Evolutionary conservation across 2,888 invertebrate species (phyloP), one percentile per base, ranked within the genome.

Genomic region (Drosophila macrospina): DNA sequence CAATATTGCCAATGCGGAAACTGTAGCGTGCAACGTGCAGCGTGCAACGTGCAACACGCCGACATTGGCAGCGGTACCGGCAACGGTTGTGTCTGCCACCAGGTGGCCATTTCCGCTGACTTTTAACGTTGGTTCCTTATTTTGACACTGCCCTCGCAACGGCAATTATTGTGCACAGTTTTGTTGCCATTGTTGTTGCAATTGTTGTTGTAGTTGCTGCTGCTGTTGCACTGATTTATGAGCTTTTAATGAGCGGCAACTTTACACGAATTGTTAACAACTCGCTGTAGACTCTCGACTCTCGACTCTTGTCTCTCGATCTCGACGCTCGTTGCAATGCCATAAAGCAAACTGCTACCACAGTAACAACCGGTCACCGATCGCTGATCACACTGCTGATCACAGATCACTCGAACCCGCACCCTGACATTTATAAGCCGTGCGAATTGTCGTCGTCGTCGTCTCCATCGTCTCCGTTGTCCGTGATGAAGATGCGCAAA

Each of bases 201-300:
- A 20, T 20, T 20, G 50, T 56, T 59, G 51, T 24, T 62, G 66
- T 26, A 48, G 48, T 44, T 24, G 69, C 39, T 41, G 63, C 30
- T 51, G 57, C 42, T 59, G 51, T 36, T 67, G 45, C 74, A 63
- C 76, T 87, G 86, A 87, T 87, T 89, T 89, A 87, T 89, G 89
- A 78, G 76, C 68, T 86, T 88, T 86, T 89, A 87, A 87, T 87
- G 85, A 88, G 86, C 82, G 81, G 86, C 86, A 83, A 83, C 78
- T 80, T 88, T 83, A 86, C 86, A 86, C 78, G 80, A 83, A 88
- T 78, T 88, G 88, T 84, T 88, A 88, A 84, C 88, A 88, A 86
- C 80, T 61, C 48, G 30, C n/a, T 15, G 54, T 32, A 32, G 32
- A 26, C 64, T 59, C 39, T 41, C 32, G 20, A 26, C 50, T 50